Percentiles rank a stretch among this genome's conserved stretches.
Conservation (phyloP, 2,888 invertebrate species). For the Drosophila paramelanica region DNA sequence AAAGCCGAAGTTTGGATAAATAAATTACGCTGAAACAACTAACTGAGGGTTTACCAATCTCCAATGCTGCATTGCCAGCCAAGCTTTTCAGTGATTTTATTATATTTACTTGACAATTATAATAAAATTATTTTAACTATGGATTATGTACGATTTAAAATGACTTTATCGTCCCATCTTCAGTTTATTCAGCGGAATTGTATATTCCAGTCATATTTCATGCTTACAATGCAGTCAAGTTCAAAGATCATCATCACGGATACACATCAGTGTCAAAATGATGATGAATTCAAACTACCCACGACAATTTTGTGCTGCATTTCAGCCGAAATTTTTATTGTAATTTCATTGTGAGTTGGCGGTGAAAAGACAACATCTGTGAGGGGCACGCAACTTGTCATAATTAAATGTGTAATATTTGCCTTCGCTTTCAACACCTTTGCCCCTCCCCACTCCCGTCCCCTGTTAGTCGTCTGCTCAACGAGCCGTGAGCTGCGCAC, state of each 20-base stretch:
- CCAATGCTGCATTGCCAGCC: too few relatives aligned
- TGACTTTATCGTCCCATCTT: background rate
- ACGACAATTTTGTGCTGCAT: conserved; percentile 36
- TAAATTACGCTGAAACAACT: conserved; percentile 8
- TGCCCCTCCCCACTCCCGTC: background rate
- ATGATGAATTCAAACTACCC: conserved; percentile 21
- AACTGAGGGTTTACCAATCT: background rate
- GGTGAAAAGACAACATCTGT: conserved; percentile 29
- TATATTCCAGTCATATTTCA: conserved; percentile 16
- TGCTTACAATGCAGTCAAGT: conserved; percentile 28
- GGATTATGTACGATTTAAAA: background rate
- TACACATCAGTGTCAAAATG: conserved; percentile 21
- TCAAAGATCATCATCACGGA: conserved; percentile 30
- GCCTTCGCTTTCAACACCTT: conserved; percentile 72
- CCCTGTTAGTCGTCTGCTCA: conserved; percentile 32
- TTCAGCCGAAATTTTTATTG: conserved; percentile 28
- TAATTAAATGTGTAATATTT: conserved; percentile 78
- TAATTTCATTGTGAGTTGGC: conserved; percentile 46
- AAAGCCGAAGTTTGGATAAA: conserved; percentile 10
- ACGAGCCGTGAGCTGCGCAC: conserved; percentile 55
- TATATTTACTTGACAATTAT: background rate
- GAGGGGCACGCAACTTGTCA: conserved; percentile 55
- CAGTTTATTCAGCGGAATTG: background rate
- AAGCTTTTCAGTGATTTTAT: too few relatives aligned
- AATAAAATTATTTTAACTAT: background rate